Evolutionary conservation across 2,113 vertebrate genomes (phyloP).

Genomic region (Reinhardtius hippoglossoides): DNA sequence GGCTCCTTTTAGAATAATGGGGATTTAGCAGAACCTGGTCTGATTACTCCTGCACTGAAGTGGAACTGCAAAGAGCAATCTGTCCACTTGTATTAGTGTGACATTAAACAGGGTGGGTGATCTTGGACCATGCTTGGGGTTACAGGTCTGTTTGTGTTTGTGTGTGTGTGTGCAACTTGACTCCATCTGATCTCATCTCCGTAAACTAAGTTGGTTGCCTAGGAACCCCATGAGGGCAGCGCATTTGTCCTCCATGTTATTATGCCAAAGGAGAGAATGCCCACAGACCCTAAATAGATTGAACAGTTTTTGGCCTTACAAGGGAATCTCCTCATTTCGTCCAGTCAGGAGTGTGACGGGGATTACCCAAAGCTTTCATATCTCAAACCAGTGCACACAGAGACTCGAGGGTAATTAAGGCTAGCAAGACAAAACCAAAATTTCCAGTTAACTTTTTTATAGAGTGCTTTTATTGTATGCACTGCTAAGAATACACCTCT

Average conservation of each 20-base stretch:
- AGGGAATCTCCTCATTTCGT: constrained; percentile 46
- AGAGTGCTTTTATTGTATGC: constrained; percentile 11
- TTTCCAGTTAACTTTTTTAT: constrained; percentile 28
- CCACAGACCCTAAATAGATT: constrained; percentile 40
- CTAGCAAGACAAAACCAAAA: constrained; percentile 32
- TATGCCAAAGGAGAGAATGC: constrained; percentile 58
- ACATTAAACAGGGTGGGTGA: constrained; percentile 31
- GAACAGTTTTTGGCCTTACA: constrained; percentile 62
- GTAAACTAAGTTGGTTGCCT: constrained; percentile 41
- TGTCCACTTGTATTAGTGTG: constrained; percentile 48
- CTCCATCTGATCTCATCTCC: constrained; percentile 51
- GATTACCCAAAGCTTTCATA: constrained; percentile 18
- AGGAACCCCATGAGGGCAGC: constrained; percentile 37
- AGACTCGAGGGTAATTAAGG: constrained; percentile 33
- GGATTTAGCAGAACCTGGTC: constrained; percentile 2
- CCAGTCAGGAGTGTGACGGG: constrained; percentile 8
- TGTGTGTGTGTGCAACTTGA: constrained; percentile 54
- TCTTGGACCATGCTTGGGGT: constrained; percentile 1
- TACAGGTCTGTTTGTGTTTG: constrained; percentile 29
- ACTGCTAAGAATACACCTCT: constrained; percentile 21
- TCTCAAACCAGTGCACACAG: constrained; percentile 10
- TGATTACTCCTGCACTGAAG: constrained; percentile 17
- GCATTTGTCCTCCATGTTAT: constrained; percentile 43
- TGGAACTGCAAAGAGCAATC: constrained; percentile 12
- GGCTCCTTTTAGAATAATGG: constrained; percentile 9